Evolutionary conservation across 2,797 vertebrate genomes (phyloP).

Genomic region (Buphagus erythrorhynchus): DNA sequence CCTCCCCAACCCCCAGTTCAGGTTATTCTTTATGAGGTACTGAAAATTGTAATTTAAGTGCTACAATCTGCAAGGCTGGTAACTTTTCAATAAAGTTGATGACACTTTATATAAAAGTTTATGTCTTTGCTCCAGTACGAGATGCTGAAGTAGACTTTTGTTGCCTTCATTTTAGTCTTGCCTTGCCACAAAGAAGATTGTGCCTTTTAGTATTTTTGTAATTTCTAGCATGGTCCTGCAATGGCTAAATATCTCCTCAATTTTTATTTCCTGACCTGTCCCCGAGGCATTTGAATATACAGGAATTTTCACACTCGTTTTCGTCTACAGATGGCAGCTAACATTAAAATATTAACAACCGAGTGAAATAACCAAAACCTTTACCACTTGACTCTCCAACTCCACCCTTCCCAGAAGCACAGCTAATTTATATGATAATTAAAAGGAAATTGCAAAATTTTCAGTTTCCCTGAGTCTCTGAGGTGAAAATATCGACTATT

Average conservation of each 20-base stretch:
- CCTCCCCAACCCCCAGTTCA: neutral
- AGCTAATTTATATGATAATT: constrained; percentile 30
- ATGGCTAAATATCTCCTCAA: neutral
- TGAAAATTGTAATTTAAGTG: neutral
- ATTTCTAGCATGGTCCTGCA: neutral
- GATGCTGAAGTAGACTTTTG: neutral
- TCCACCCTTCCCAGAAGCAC: neutral
- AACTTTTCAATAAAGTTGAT: neutral
- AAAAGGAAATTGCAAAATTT: constrained; percentile 9
- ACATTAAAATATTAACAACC: neutral
- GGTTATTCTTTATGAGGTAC: neutral
- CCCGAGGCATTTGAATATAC: neutral
- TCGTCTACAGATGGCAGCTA: neutral
- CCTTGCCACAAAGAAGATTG: neutral
- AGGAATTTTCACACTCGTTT: constrained; percentile 7
- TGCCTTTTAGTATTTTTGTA: neutral
- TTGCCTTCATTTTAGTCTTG: neutral
- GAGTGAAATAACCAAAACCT: neutral
- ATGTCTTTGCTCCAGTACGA: neutral
- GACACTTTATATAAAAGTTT: neutral
- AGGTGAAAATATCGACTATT: neutral
- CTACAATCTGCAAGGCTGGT: neutral
- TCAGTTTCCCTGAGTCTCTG: neutral
- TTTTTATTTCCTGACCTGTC: constrained; percentile 1
- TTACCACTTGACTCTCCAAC: neutral